A percentile compares a stretch with the other conserved stretches of the same genome.
Conservation (phyloP, 2,113 vertebrate genomes). For the Crotalus viridis region DNA sequence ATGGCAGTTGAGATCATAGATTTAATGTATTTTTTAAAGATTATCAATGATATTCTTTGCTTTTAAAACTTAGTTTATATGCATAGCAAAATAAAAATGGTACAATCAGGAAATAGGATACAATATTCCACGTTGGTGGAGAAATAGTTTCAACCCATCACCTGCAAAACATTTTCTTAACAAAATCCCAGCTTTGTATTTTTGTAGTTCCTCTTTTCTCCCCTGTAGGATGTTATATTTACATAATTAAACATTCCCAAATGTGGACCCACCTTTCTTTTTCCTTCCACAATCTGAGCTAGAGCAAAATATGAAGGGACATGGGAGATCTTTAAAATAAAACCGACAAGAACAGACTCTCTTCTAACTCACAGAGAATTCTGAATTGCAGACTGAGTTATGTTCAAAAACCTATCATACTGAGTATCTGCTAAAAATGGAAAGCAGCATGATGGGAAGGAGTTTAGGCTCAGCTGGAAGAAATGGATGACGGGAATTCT, state of each 20-base stretch:
- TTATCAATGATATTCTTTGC: background rate
- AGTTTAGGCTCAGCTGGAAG: background rate
- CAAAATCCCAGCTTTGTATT: background rate
- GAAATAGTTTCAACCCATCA: background rate
- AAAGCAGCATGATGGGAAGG: background rate
- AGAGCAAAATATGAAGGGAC: background rate
- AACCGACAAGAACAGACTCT: background rate
- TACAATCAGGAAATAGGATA: background rate
- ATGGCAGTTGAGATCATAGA: background rate
- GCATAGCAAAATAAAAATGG: background rate
- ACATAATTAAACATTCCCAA: background rate
- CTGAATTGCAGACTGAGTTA: background rate
- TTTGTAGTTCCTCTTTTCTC: background rate
- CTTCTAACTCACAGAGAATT: background rate
- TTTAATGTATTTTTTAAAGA: background rate
- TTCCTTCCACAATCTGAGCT: too few relatives aligned
- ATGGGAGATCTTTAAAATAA: background rate
- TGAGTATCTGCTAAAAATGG: background rate
- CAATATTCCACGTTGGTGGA: background rate
- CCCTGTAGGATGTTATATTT: background rate
- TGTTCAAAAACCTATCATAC: background rate
- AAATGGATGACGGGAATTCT: background rate
- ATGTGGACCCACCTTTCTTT: background rate
- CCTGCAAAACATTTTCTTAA: background rate
- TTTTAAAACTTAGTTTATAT: background rate